A percentile compares a stretch with the other conserved stretches of the same genome.
phyloP scores from a whole-genome alignment of 2,113 vertebrate genomes.

The Dissostichus mawsoni region DNA sequence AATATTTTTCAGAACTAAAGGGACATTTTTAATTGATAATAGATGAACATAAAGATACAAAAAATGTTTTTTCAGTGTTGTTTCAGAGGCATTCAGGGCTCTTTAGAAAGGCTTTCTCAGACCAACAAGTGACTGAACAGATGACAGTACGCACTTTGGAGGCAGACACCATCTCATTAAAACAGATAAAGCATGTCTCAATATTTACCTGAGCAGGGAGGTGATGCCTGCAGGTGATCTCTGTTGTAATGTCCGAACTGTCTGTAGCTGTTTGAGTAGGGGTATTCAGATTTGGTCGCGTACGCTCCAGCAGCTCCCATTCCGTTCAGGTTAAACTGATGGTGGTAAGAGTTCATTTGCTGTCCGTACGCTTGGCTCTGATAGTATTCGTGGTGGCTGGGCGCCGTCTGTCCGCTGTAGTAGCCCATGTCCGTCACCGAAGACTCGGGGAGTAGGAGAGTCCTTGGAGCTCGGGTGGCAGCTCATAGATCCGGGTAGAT shows the following conservation, averaged over 20 bases:
- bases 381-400: conserved; percentile 92
- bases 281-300: conserved; percentile 94
- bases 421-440: conserved; percentile 97
- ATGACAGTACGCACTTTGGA: not conserved
- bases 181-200: not conserved
- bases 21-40: too few species aligned
- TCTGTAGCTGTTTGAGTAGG: conserved; percentile 92
- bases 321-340: conserved; percentile 94
- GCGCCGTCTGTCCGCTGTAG: conserved; percentile 88
- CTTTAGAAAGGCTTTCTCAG: not conserved
- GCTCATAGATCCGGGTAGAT: conserved; percentile 94
- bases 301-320: conserved; percentile 89
- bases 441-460: conserved; percentile 95
- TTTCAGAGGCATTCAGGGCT: not conserved
- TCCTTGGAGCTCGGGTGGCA: conserved; percentile 97
- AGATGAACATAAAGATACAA: not conserved
- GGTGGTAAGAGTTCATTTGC: conserved; percentile 90
- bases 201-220: conserved; percentile 90
- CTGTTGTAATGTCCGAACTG: conserved; percentile 93
- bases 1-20: not conserved
- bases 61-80: too few species aligned
- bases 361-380: conserved; percentile 89
- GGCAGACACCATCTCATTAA: not conserved
- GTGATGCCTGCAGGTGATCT: conserved; percentile 92
- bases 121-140: not conserved